Evolutionary conservation across 2,797 vertebrate genomes (phyloP).

Genomic region (Syngnathus rostellatus): DNA sequence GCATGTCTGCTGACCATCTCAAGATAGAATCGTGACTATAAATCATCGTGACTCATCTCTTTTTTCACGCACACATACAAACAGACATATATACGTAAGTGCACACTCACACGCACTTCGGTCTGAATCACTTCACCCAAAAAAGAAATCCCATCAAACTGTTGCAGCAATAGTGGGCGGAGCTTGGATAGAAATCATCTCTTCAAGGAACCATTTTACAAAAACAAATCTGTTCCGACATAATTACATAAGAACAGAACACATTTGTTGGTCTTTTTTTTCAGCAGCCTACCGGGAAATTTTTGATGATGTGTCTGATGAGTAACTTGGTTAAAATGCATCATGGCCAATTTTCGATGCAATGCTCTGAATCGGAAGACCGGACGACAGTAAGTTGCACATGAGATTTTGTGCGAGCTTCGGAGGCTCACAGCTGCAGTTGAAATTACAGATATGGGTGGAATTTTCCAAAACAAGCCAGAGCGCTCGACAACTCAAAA

Average conservation of each 20-base stretch:
- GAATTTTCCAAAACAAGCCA: constrained; percentile 61
- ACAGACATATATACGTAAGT: constrained; percentile 10
- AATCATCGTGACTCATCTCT: constrained; percentile 41
- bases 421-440: constrained; percentile 35
- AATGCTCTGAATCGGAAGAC: background rate
- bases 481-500: constrained; percentile 32
- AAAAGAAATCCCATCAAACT: constrained; percentile 34
- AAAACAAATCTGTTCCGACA: background rate
- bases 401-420: constrained; percentile 13
- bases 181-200: background rate
- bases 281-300: background rate
- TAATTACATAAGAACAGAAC: background rate
- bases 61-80: constrained; percentile 3
- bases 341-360: background rate
- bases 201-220: constrained; percentile 4
- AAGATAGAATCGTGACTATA: constrained; percentile 21
- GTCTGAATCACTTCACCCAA: constrained; percentile 45
- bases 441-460: constrained; percentile 51
- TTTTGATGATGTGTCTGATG: background rate
- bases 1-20: constrained; percentile 17
- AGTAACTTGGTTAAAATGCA: background rate
- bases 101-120: constrained; percentile 30
- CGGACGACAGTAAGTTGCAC: constrained; percentile 4
- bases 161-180: constrained; percentile 13
- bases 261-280: background rate